Conservation (phyloP, 2,113 vertebrate species). For the Rutilus rutilus region DNA sequence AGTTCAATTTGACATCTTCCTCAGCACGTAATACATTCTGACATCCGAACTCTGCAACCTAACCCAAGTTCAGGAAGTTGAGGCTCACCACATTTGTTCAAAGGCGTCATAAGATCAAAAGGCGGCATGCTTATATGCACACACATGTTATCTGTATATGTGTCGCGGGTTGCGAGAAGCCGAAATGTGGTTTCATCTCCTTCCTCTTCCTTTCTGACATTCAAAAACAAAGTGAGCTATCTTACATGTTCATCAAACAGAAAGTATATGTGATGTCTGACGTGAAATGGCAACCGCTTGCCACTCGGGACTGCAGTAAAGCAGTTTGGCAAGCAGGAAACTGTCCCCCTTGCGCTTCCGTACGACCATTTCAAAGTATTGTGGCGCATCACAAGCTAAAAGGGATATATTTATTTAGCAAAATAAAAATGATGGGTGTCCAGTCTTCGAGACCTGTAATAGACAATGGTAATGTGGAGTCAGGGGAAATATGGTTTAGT, state of each 20-base stretch:
- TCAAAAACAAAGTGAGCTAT: background rate
- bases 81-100: conserved; percentile 18
- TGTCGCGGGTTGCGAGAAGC: background rate
- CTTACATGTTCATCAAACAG: background rate
- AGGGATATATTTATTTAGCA: background rate
- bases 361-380: background rate
- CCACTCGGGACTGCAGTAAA: background rate
- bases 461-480: background rate
- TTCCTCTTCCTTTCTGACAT: conserved; percentile 27
- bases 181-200: conserved; percentile 40
- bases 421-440: background rate
- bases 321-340: background rate
- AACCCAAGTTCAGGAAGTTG: conserved; percentile 21
- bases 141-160: conserved; percentile 9
- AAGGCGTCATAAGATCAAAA: conserved; percentile 32
- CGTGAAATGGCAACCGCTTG: background rate
- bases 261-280: background rate
- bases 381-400: background rate
- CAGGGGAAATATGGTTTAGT: background rate
- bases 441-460: background rate
- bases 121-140: background rate
- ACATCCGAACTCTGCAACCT: background rate
- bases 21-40: background rate
- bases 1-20: background rate
- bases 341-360: background rate